Evolutionary conservation across 2,888 invertebrate species (phyloP), one percentile per base, ranked within the genome.

Genomic region (Thymelicus sylvestris): DNA sequence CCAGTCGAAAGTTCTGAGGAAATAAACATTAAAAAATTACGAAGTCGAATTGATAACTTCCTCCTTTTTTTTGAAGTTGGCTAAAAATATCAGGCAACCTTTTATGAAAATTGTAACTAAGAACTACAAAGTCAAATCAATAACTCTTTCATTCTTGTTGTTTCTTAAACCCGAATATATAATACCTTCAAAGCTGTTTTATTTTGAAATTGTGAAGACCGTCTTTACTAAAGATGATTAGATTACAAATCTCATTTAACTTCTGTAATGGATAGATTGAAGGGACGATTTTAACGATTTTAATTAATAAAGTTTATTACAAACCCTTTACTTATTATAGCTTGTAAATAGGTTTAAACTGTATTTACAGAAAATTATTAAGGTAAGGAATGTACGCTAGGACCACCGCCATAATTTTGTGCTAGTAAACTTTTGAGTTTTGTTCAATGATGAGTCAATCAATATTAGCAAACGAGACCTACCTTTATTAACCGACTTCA

Each of bases 231-330:
- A 48, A 50, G 62, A 44, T 41, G 48, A 66, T 59, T 44, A 63
- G 44, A 62, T 62, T 44, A 67, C 19, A 1, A 39, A 68, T 68
- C 68, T 50, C 55, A 63, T 68, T 68, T 62, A 62, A 68, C 62
- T 68, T 63, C 13, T n/a, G 8, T 59, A 52, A 62, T 41, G 24
- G 55, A 63, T 68, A 62, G 44, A 68, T 68, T 44, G 55, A 41
- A 31, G 41, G 24, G 55, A 62, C 62, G 47, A 55, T 63, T 55
- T 68, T 44, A 68, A 61, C 62, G 15, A 63, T 63, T 47, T 68
- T 68, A 68, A 68, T 68, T 62, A 63, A 63, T 19, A 55, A 63
- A 68, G 44, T 68, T 68, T 52, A 52, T n/a, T 13, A 61, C n/a
- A 52, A 55, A 59, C 59, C 59, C 0, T 38, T 59, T 31, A 24